A percentile compares a stretch with the other conserved stretches of the same genome.
phyloP scores from a whole-genome alignment of 2,113 vertebrate genomes.

The Tachycineta bicolor region DNA sequence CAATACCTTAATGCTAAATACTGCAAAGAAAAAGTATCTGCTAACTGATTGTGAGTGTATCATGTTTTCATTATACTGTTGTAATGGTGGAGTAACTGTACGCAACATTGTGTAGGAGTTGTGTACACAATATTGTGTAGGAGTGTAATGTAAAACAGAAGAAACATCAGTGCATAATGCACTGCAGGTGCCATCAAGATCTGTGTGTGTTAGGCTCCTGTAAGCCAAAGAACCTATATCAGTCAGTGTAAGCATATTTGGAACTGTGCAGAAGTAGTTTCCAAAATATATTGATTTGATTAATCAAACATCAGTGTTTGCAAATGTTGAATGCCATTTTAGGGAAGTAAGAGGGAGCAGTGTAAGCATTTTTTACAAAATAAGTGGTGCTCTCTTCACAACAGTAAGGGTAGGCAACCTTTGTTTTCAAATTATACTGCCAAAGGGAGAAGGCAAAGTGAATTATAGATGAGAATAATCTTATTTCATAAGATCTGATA shows the following conservation, averaged over 20 bases:
- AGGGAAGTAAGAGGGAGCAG: background rate
- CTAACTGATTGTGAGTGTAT: background rate
- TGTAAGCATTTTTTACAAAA: background rate
- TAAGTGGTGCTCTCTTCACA: background rate
- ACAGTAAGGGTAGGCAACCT: background rate
- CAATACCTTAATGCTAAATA: background rate
- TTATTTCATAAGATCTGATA: background rate
- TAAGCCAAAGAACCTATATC: background rate
- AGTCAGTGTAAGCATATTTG: background rate
- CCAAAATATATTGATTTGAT: background rate
- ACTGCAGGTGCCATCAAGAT: background rate
- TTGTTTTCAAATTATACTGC: background rate
- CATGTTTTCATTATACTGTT: background rate
- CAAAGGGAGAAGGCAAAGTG: background rate
- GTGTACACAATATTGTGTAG: background rate
- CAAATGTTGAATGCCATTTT: background rate
- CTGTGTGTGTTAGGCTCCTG: background rate
- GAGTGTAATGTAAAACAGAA: background rate
- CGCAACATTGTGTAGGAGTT: background rate
- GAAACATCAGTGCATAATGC: fast-evolving
- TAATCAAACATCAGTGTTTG: background rate
- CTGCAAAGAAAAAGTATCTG: background rate
- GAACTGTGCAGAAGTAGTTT: background rate
- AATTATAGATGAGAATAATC: background rate
- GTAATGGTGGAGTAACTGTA: background rate